Conservation (phyloP, 1,140 invertebrate species). For the Anagrus nilaparvatae region DNA sequence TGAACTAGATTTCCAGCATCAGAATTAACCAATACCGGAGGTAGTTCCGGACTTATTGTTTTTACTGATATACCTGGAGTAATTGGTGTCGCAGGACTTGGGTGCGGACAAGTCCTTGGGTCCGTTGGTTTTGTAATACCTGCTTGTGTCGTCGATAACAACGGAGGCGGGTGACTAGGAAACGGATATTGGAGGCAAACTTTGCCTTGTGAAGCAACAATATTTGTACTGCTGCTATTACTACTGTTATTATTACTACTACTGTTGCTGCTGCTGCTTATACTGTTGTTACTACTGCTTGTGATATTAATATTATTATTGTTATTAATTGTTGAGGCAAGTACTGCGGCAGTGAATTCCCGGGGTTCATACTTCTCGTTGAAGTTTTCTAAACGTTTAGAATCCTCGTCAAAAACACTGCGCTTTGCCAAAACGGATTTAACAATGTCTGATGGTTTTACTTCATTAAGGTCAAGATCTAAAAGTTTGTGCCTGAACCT, state of each 20-base stretch:
- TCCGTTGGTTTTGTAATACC: background rate
- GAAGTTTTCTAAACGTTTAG: slow-evolving; percentile 82
- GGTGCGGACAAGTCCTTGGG: slow-evolving; percentile 22
- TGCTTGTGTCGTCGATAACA: slow-evolving; percentile 27
- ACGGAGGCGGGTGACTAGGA: slow-evolving; percentile 58
- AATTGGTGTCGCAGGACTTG: slow-evolving; percentile 34
- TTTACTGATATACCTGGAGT: slow-evolving; percentile 38
- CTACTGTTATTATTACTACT: slow-evolving; percentile 17
- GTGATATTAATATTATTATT: background rate
- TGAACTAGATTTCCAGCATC: slow-evolving; percentile 20
- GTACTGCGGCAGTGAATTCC: slow-evolving; percentile 43
- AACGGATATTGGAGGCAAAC: slow-evolving; percentile 69
- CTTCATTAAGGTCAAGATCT: slow-evolving; percentile 63
- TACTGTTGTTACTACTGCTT: slow-evolving; percentile 13
- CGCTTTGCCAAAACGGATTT: slow-evolving; percentile 83
- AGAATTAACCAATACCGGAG: slow-evolving; percentile 33
- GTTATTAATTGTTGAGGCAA: slow-evolving; percentile 12
- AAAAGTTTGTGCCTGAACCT: slow-evolving; percentile 57
- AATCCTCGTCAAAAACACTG: slow-evolving; percentile 93
- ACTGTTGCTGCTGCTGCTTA: slow-evolving; percentile 15
- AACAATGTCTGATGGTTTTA: slow-evolving; percentile 88
- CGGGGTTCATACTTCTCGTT: slow-evolving; percentile 76
- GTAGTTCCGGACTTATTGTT: slow-evolving; percentile 38
- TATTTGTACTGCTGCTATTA: slow-evolving; percentile 22
- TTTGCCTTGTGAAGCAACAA: slow-evolving; percentile 37